Evolutionary conservation across 1,140 invertebrate genomes (phyloP).

Genomic region (Stratiolaelaps scimitus): DNA sequence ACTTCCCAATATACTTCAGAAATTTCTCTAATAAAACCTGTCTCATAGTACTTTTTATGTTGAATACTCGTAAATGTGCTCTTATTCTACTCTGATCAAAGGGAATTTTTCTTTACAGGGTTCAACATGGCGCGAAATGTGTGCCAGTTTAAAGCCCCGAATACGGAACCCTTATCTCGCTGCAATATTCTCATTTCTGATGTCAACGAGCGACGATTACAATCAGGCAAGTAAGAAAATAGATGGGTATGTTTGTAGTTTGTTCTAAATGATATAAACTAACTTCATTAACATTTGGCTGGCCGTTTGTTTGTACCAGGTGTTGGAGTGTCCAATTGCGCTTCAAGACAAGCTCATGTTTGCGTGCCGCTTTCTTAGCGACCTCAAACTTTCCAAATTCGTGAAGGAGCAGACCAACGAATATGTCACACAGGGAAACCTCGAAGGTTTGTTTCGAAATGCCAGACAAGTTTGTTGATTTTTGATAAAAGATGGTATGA

Average conservation of each 20-base stretch:
- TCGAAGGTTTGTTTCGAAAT: constrained; percentile 39
- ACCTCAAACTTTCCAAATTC: constrained; percentile 37
- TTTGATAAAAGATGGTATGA: too few species aligned
- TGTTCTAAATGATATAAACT: too few species aligned
- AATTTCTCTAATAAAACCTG: too few species aligned
- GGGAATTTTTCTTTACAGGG: constrained; percentile 46
- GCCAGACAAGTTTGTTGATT: too few species aligned
- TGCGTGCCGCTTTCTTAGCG: constrained; percentile 27
- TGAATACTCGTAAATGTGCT: too few species aligned
- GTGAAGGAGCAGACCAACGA: constrained; percentile 37
- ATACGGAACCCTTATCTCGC: constrained; percentile 75
- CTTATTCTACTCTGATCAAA: too few species aligned
- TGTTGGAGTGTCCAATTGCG: constrained; percentile 2
- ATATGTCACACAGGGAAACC: constrained; percentile 38
- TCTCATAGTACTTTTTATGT: too few species aligned
- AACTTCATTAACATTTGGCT: neutral
- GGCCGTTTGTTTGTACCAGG: neutral
- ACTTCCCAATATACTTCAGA: too few species aligned
- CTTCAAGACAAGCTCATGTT: constrained; percentile 24
- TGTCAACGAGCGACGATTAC: constrained; percentile 56
- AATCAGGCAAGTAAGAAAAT: constrained; percentile 32
- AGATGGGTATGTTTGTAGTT: too few species aligned
- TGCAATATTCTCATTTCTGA: constrained; percentile 80
- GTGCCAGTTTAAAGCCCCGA: constrained; percentile 53
- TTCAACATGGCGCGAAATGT: constrained; percentile 67